Base-by-base conservation (phyloP, 1,140 invertebrate species). In the Drosophila nasuta region DNA sequence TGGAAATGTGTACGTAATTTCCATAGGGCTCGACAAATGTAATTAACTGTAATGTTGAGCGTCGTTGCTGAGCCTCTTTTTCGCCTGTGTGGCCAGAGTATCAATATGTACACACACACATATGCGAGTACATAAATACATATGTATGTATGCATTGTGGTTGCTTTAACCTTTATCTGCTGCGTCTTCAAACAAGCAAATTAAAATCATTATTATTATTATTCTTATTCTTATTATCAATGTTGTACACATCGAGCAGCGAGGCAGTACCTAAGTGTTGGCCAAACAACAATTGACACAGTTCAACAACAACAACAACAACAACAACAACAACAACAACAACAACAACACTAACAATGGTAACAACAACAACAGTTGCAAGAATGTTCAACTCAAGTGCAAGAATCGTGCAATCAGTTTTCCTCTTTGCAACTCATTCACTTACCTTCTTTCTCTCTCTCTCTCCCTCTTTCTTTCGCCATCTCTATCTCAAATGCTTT, bases 221-320 rank as follows among this genome's bases (percentile, higher is more conserved):
- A 80, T 77, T 68, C 54, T 66, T 70, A 80, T 77, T 68, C 56
- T 66, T 70, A 30, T 63, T 48, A 62, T 30, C 10, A 52, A 60
- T 57, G 68, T 59, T 60, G 20, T 52, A 67, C 28, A 63, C 13
- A 35, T 6, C 35, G 10, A n/a, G 10, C 62, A 49, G 58, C 11
- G 28, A n/a, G n/a, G n/a, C n/a, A n/a, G n/a, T n/a, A n/a, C 46
- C 17, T 15, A 64, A 80, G 77, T 83, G 81, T 66, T 81, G 74
- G 51, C 70, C 81, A 83, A 85, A 83, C 78, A 83, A 43, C 77
- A 80, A 81, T 83, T 83, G 81, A 81, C 81, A 83, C 81, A 85
- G 56, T 83, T 85, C 28, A 49, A 43, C 66, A 75, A 64, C 56
- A 69, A 71, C 48, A 67, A 35, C 62, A 43, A 60, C 38, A 64